A percentile compares a stretch with the other conserved stretches of the same genome.
Conservation (phyloP, 2,113 vertebrate genomes). For the Mesitornis unicolor region DNA sequence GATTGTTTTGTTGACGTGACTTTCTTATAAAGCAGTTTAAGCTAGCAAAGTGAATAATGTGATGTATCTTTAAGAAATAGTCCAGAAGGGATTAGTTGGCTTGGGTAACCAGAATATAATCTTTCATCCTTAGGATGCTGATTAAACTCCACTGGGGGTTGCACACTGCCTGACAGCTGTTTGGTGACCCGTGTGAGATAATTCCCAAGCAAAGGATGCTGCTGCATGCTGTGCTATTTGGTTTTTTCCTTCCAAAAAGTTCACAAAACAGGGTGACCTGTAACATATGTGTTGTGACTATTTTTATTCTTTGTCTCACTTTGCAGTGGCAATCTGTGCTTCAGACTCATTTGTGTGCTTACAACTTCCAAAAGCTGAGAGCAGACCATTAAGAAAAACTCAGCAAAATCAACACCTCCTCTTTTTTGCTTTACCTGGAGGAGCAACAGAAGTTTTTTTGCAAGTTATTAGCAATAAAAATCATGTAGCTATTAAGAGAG, state of each 20-base stretch:
- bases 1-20: background rate
- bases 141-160: background rate
- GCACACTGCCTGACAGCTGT: background rate
- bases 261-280: background rate
- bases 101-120: background rate
- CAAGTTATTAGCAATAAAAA: background rate
- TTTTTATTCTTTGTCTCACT: background rate
- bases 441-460: background rate
- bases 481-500: background rate
- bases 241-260: background rate
- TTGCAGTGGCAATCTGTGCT: background rate
- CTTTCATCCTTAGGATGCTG: background rate
- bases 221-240: background rate
- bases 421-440: background rate
- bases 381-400: background rate
- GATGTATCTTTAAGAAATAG: background rate
- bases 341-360: background rate
- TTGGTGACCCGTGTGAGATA: background rate
- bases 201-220: background rate
- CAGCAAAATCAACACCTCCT: background rate
- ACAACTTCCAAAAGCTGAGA: background rate
- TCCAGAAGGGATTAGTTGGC: background rate
- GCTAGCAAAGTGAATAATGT: background rate
- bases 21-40: background rate
- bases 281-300: background rate